phyloP scores from a whole-genome alignment of 2,888 invertebrate genomes.

The Pterostichus madidus region DNA sequence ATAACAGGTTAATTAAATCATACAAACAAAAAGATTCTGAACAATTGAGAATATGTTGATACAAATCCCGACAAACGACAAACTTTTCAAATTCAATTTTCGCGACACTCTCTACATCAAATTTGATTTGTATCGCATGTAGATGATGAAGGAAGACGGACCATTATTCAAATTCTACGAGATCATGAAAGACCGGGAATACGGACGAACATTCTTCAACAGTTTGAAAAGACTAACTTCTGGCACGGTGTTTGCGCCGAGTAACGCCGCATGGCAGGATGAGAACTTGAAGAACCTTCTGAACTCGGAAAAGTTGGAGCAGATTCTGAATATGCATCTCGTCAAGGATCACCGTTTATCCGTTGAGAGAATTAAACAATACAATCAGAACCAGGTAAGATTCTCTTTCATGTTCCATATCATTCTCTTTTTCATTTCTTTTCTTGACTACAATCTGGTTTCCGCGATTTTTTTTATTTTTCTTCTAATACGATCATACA shows the following conservation, averaged over 20 bases:
- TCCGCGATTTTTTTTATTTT: not conserved
- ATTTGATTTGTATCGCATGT: slow-evolving; percentile 8
- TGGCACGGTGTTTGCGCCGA: slow-evolving; percentile 93
- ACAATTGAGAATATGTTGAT: no score
- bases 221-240: slow-evolving; percentile 85
- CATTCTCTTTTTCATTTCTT: slow-evolving; percentile 6
- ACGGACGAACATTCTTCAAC: slow-evolving; percentile 86
- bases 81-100: no score
- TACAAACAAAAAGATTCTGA: no score
- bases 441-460: slow-evolving; percentile 7
- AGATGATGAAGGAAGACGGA: slow-evolving; percentile 81
- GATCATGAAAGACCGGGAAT: slow-evolving; percentile 84
- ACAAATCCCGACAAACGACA: no score
- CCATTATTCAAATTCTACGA: slow-evolving; percentile 91
- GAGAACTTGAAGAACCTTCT: slow-evolving; percentile 85
- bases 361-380: slow-evolving; percentile 86
- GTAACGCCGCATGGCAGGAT: slow-evolving; percentile 91
- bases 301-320: slow-evolving; percentile 85
- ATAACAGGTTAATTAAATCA: slow-evolving; percentile 6
- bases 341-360: slow-evolving; percentile 86
- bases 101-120: slow-evolving; percentile 1
- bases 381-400: slow-evolving; percentile 85
- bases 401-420: slow-evolving; percentile 44
- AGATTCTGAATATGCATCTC: slow-evolving; percentile 90
- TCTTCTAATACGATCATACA: not conserved